A percentile compares a stretch with the other conserved stretches of the same genome.
phyloP scores from a whole-genome alignment of 2,113 vertebrate species.

The Oncorhynchus mykiss region DNA sequence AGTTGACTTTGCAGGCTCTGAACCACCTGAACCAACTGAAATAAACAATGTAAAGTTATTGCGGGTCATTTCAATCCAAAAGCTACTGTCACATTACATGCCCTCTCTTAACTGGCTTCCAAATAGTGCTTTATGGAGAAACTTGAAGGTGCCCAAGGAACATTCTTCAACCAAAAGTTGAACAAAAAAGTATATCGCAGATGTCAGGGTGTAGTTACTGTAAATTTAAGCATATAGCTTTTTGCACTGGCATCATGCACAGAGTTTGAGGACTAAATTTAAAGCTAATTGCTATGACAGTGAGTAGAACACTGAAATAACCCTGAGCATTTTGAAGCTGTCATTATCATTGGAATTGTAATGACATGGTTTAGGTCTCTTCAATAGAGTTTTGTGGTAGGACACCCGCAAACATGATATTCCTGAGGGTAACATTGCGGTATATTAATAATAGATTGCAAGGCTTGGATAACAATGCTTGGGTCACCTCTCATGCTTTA shows the following conservation, averaged over 20 bases:
- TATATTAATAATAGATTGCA: slow-evolving; percentile 77
- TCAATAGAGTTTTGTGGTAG: slow-evolving; percentile 74
- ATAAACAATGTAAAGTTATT: slow-evolving; percentile 67
- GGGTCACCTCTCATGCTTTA: slow-evolving; percentile 61
- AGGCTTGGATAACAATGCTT: slow-evolving; percentile 71
- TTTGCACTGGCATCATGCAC: slow-evolving; percentile 59
- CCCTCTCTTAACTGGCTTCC: slow-evolving; percentile 53
- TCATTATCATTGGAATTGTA: slow-evolving; percentile 82
- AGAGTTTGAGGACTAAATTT: slow-evolving; percentile 78
- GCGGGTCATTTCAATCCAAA: slow-evolving; percentile 51
- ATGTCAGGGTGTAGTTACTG: slow-evolving; percentile 70
- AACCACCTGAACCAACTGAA: slow-evolving; percentile 48
- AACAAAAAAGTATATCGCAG: slow-evolving; percentile 49
- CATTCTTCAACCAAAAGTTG: slow-evolving; percentile 54
- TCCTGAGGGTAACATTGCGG: slow-evolving; percentile 71
- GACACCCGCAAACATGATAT: slow-evolving; percentile 78
- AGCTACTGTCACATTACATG: slow-evolving; percentile 34
- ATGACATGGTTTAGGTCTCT: slow-evolving; percentile 77
- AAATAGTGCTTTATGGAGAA: slow-evolving; percentile 45
- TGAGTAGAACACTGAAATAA: slow-evolving; percentile 72
- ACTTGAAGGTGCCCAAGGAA: slow-evolving; percentile 41
- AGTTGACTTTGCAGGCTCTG: slow-evolving; percentile 59
- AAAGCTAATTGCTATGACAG: slow-evolving; percentile 82
- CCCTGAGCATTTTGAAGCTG: slow-evolving; percentile 72
- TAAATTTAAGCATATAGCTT: slow-evolving; percentile 67